Conservation (phyloP, 1,140 invertebrate genomes). For the Pemphigus obesinymphae region DNA sequence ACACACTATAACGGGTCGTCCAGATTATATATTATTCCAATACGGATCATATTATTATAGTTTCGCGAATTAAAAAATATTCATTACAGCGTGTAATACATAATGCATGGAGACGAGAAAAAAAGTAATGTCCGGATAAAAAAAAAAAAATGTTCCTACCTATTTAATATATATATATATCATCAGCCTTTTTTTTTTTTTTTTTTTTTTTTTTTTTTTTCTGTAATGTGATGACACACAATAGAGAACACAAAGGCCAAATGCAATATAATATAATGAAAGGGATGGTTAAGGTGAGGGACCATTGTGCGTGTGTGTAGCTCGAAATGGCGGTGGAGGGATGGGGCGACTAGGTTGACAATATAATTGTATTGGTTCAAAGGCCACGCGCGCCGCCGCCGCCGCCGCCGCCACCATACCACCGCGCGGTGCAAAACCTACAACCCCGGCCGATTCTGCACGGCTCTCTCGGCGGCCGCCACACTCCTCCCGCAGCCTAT, state of each 20-base stretch:
- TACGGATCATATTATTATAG: background rate
- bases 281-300: constrained; percentile 32
- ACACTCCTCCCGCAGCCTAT: background rate
- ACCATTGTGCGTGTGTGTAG: background rate
- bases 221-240: constrained; percentile 26
- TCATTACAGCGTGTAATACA: background rate
- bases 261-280: constrained; percentile 26
- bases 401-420: background rate
- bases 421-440: constrained; percentile 14
- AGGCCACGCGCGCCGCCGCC: background rate
- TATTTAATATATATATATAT: background rate
- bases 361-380: constrained; percentile 37
- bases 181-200: background rate
- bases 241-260: constrained; percentile 32
- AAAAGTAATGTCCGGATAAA: constrained; percentile 9
- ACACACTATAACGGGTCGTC: too few relatives aligned
- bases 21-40: background rate
- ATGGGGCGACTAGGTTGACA: constrained; percentile 9
- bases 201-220: background rate
- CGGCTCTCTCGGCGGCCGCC: background rate
- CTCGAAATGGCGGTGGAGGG: background rate
- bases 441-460: background rate
- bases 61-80: background rate
- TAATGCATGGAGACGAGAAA: background rate
- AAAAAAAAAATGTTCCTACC: too few relatives aligned